Evolutionary conservation across 2,888 invertebrate species (phyloP).

Genomic region (Sinodicranocentrus sp.): DNA sequence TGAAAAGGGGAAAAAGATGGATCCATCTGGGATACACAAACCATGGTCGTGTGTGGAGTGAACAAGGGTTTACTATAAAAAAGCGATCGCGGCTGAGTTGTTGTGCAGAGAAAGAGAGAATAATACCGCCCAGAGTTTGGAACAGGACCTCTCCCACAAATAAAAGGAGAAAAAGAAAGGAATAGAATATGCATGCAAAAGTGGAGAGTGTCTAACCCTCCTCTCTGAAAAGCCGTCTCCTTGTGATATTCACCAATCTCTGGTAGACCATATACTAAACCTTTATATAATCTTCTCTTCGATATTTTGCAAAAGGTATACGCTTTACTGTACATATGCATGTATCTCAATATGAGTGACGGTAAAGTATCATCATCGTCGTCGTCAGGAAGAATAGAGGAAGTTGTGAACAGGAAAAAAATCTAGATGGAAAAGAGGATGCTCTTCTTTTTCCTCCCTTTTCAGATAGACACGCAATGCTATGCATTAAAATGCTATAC

Average conservation of each 20-base stretch:
- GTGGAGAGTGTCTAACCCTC: neutral
- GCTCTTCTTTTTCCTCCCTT: slow-evolving; percentile 14
- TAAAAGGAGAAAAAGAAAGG: neutral
- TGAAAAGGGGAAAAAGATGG: slow-evolving; percentile 10
- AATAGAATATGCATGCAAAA: slow-evolving; percentile 2
- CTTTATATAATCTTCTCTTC: neutral
- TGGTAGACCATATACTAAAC: no score
- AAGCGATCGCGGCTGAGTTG: neutral
- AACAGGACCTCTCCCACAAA: slow-evolving; percentile 8
- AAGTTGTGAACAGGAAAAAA: slow-evolving; percentile 22
- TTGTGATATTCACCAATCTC: neutral
- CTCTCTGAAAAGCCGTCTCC: neutral
- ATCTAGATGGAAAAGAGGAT: neutral
- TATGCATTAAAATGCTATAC: slow-evolving; percentile 17
- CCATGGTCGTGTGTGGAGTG: slow-evolving; percentile 19
- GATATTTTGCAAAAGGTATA: slow-evolving; percentile 13
- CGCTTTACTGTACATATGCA: no score
- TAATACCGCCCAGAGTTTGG: neutral
- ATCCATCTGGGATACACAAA: slow-evolving; percentile 23
- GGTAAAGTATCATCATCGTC: slow-evolving; percentile 12
- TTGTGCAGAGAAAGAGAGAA: neutral
- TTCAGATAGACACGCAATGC: slow-evolving; percentile 1
- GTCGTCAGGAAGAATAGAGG: slow-evolving; percentile 15
- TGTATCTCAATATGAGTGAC: neutral
- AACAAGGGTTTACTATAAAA: slow-evolving; percentile 1